Conservation (phyloP, 2,113 vertebrate genomes). For the Melospiza georgiana region DNA sequence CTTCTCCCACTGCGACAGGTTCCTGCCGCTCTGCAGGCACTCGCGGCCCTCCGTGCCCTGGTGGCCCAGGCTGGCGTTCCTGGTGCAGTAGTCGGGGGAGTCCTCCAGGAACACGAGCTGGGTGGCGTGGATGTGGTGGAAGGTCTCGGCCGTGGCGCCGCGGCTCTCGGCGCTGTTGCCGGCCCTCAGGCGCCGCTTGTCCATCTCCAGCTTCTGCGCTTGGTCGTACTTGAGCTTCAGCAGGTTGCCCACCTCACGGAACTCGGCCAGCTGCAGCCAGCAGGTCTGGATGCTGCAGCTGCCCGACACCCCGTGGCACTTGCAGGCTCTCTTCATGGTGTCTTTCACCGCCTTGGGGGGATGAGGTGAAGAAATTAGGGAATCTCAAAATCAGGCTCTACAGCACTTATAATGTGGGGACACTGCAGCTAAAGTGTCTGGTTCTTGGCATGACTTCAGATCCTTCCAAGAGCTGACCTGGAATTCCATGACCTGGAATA, state of each 20-base stretch:
- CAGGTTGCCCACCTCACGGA: slow-evolving; percentile 89
- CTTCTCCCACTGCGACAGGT: slow-evolving; percentile 80
- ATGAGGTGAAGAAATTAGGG: not conserved
- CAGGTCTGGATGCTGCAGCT: slow-evolving; percentile 97
- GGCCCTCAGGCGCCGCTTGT: slow-evolving; percentile 82
- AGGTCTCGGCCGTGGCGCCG: slow-evolving; percentile 77
- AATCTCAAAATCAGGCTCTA: not conserved
- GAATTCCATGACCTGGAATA: no score
- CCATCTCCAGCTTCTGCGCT: slow-evolving; percentile 91
- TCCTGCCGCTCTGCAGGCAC: slow-evolving; percentile 83
- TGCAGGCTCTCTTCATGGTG: slow-evolving; percentile 90
- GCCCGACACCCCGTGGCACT: slow-evolving; percentile 95
- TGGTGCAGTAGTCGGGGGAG: slow-evolving; percentile 91
- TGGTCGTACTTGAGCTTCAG: slow-evolving; percentile 88
- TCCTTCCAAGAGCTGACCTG: not conserved
- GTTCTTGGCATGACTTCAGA: accelerated
- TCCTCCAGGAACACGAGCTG: slow-evolving; percentile 93
- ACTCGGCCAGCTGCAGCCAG: slow-evolving; percentile 93
- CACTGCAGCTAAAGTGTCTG: accelerated
- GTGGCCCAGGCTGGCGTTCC: slow-evolving; percentile 86
- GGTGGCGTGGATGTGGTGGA: slow-evolving; percentile 77
- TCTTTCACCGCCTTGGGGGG: slow-evolving; percentile 83
- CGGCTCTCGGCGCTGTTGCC: slow-evolving; percentile 90
- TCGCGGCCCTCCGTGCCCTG: slow-evolving; percentile 91
- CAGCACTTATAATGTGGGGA: accelerated